These are phyloP conservation scores for Alentia gelatinosa DNA, from an alignment of 2,888 invertebrate genomes.

Conservation along the genomic window DNA sequence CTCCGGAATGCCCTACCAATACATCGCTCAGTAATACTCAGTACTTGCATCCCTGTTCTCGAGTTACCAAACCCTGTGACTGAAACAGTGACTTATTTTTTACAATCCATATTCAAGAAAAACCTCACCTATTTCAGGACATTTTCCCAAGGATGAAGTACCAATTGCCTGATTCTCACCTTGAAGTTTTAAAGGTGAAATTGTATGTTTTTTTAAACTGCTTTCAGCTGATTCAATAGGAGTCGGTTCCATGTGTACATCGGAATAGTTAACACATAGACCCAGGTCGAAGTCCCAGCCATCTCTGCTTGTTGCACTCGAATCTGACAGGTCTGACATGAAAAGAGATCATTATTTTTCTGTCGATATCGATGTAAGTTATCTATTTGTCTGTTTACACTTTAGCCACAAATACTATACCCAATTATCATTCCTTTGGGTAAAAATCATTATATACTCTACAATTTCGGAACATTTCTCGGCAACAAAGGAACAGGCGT, in stretches of 20 bases:
- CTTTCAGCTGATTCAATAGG: background rate
- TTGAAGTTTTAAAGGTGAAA: background rate
- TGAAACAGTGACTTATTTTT: background rate
- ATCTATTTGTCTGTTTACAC: background rate
- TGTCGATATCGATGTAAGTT: background rate
- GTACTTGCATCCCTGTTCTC: no score
- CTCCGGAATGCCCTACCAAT: no score
- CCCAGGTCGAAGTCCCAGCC: background rate
- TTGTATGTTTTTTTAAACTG: background rate
- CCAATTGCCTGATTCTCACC: background rate
- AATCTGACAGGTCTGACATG: background rate
- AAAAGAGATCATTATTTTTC: background rate
- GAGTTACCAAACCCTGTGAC: background rate
- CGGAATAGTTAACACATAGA: slow-evolving; percentile 1
- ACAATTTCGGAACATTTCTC: background rate
- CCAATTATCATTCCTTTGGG: background rate
- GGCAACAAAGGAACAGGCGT: background rate
- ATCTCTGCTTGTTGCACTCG: background rate
- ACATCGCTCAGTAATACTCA: no score
- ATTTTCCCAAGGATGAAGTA: background rate
- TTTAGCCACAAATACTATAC: background rate
- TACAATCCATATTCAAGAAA: background rate
- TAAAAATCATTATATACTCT: background rate
- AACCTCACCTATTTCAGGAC: background rate
- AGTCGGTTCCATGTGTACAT: background rate